Percentiles rank a stretch among this genome's conserved stretches.
phyloP scores from a whole-genome alignment of 1,140 invertebrate genomes.

The Drosophila sp. region DNA sequence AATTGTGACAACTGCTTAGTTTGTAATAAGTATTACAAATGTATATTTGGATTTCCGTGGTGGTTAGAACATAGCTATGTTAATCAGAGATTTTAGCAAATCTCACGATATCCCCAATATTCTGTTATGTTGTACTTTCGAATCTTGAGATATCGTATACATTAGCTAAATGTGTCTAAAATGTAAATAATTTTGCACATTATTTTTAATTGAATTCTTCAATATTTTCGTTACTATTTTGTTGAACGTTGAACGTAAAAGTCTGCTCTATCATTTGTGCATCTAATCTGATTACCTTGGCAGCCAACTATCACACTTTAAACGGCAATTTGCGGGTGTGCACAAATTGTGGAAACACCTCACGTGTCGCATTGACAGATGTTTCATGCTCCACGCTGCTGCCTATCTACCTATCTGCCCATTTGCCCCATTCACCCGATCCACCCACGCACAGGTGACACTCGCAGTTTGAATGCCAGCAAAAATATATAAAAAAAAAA shows the following conservation, averaged over 20 bases:
- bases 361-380: conserved; percentile 59
- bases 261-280: conserved; percentile 43
- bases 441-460: conserved; percentile 37
- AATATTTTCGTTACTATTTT: not conserved
- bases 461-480: conserved; percentile 24
- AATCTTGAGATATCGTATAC: too few relatives aligned
- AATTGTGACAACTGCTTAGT: too few relatives aligned
- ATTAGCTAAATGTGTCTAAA: too few relatives aligned
- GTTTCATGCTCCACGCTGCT: conserved; percentile 28
- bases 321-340: conserved; percentile 36
- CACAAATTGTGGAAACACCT: conserved; percentile 44
- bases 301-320: conserved; percentile 50
- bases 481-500: not conserved
- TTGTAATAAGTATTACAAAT: too few relatives aligned
- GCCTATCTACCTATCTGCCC: conserved; percentile 9
- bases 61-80: too few relatives aligned
- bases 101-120: too few relatives aligned
- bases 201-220: not conserved
- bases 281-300: conserved; percentile 54
- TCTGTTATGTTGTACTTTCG: too few relatives aligned
- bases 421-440: not conserved
- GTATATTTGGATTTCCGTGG: too few relatives aligned
- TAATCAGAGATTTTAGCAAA: too few relatives aligned
- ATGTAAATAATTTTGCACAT: too few relatives aligned
- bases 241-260: conserved; percentile 6